Base-by-base conservation (phyloP, 2,888 invertebrate genomes). In the Scaeva pyrastri region DNA sequence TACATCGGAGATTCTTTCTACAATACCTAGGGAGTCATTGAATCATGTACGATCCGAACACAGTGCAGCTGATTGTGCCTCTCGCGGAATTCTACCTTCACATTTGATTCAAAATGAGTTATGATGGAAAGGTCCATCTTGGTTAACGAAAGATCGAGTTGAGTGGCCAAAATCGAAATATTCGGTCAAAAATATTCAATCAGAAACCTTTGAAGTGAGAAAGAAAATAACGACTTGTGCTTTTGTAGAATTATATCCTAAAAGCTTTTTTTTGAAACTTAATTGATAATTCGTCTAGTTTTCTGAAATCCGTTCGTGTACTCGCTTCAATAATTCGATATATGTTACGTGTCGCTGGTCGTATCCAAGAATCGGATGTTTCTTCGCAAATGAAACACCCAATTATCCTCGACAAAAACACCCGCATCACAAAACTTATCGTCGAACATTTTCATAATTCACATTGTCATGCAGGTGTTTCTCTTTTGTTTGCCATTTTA, bases 1-100 rank as follows among this genome's bases (percentile, higher is more conserved):
- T 41, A 72, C 72, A 10, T 52, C 84, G n/a, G 72, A 86, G 31
- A 87, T 88, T 39, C 23, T 79, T 5, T 78, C 83, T 12, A 58
- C 50, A 5, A 50, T 68, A 12, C 12, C 73, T 19, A 62, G 62
- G 26, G 43, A 62, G 43, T 43, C 62, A n/a, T 62, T 43, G 62
- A 19, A 60, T 14, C 41, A 62, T 8, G 43, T 23, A 62, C 62
- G 23, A 10, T 43, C 26, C 10, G 19, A 55, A 14, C 14, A 45
- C 19, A 80, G 74, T 62, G 66, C 66, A 12, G 80, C 80, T 23
- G 80, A 80, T 41, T 68, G 73, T 39, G 73, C 80, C 14, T 74
- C 73, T 12, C 77, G 88, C 14, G 70, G 80, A 48, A 26, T 60
- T 41, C 10, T 39, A 48, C 31, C 50, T 7, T 52, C 41, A 10